These are phyloP conservation scores for Salvelinus sp. DNA, from an alignment of 2,113 vertebrate genomes.

Conservation along the genomic window DNA sequence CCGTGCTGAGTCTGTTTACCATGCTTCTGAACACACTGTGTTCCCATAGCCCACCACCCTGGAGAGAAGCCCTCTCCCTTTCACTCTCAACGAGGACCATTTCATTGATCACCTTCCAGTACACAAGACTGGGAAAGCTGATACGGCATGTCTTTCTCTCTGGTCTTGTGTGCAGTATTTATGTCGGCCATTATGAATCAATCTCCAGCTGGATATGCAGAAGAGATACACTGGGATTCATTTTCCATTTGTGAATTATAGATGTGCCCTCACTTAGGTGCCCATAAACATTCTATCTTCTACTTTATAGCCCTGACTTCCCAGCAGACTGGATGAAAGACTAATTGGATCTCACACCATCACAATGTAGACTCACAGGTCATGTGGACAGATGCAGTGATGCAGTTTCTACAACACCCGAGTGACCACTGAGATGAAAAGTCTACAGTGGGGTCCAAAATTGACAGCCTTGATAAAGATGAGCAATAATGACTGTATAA, in stretches of 20 bases:
- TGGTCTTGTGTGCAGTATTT: not conserved
- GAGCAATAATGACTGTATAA: no score
- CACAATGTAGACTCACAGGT: not conserved
- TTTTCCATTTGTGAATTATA: slow-evolving; percentile 6
- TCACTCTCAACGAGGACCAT: not conserved
- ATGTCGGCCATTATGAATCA: slow-evolving; percentile 11
- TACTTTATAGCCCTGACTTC: slow-evolving; percentile 20
- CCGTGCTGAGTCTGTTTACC: not conserved
- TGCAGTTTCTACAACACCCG: no score
- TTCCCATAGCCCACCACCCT: no score
- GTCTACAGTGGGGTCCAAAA: no score
- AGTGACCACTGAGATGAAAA: no score
- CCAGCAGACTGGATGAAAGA: not conserved
- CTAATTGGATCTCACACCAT: not conserved
- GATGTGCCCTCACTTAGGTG: not conserved
- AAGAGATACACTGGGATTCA: not conserved
- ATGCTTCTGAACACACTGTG: not conserved
- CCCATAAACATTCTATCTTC: not conserved
- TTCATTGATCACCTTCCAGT: not conserved
- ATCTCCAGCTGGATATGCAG: slow-evolving; percentile 16
- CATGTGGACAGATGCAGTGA: no score
- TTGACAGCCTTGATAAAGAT: no score
- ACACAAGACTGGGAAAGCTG: not conserved
- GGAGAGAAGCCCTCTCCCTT: not conserved
- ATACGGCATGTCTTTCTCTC: not conserved